phyloP scores from a whole-genome alignment of 2,888 invertebrate genomes.

The Lutraria lutraria region DNA sequence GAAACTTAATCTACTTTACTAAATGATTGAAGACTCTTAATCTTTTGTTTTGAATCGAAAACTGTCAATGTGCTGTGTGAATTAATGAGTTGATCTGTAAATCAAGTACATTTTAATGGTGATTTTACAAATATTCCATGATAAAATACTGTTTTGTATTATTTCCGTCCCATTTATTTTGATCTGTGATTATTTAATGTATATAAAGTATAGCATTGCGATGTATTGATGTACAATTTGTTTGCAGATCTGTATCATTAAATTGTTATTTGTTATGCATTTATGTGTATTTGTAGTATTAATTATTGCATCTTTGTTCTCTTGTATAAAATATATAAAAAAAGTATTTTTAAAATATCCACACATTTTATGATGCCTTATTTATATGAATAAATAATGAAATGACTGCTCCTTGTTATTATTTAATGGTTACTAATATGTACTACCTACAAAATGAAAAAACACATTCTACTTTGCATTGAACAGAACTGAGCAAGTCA shows the following conservation, averaged over 20 bases:
- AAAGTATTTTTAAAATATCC: not conserved
- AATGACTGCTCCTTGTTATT: not conserved
- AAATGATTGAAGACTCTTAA: not conserved
- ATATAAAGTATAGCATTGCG: not conserved
- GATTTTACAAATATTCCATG: not conserved
- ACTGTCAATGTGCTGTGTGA: not conserved
- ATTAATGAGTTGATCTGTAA: no score
- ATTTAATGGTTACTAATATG: no score
- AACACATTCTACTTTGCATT: no score
- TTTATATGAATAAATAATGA: constrained; percentile 23
- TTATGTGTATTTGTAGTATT: not conserved
- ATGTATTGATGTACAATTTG: not conserved
- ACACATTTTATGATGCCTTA: constrained; percentile 14
- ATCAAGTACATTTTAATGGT: not conserved
- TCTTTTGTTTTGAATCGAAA: not conserved
- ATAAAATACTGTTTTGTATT: not conserved
- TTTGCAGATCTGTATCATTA: not conserved
- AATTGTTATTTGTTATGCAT: constrained; percentile 13
- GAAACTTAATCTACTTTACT: constrained; percentile 63
- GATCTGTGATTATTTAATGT: not conserved
- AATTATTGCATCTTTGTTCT: constrained; percentile 5
- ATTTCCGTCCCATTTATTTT: not conserved
- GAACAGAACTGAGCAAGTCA: no score
- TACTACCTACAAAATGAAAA: no score
- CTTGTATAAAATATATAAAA: constrained; percentile 3